phyloP scores from a whole-genome alignment of 2,797 vertebrate species.

The Leptodactylus fallax region DNA sequence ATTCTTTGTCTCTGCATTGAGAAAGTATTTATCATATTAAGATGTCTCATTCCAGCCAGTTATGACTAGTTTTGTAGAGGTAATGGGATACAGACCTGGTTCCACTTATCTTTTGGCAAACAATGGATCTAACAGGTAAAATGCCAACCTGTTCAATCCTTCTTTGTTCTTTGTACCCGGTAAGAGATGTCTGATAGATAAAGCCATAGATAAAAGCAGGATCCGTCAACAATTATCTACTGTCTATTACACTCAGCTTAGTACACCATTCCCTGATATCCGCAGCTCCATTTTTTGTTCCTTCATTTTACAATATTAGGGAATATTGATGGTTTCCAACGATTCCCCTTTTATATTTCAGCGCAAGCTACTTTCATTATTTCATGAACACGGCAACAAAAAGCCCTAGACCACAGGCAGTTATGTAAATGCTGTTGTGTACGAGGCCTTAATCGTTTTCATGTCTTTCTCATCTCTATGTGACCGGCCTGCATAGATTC shows the following conservation, averaged over 20 bases:
- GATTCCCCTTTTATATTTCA: no score
- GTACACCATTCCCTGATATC: background rate
- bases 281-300: background rate
- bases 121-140: background rate
- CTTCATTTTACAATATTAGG: background rate
- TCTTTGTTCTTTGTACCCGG: background rate
- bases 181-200: background rate
- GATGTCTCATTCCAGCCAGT: no score
- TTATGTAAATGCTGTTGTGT: conserved; percentile 27
- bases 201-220: no score
- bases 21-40: no score
- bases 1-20: no score
- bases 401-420: conserved; percentile 21
- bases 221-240: no score
- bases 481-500: conserved; percentile 31
- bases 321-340: conserved; percentile 11
- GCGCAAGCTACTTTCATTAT: background rate
- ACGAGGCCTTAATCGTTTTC: conserved; percentile 25
- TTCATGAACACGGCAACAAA: background rate
- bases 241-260: background rate
- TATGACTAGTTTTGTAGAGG: background rate
- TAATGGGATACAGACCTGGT: background rate
- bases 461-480: conserved; percentile 43
- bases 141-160: background rate
- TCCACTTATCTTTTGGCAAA: background rate